Base-by-base conservation (phyloP, 1,140 invertebrate species). In the Gryllus bimaculatus region DNA sequence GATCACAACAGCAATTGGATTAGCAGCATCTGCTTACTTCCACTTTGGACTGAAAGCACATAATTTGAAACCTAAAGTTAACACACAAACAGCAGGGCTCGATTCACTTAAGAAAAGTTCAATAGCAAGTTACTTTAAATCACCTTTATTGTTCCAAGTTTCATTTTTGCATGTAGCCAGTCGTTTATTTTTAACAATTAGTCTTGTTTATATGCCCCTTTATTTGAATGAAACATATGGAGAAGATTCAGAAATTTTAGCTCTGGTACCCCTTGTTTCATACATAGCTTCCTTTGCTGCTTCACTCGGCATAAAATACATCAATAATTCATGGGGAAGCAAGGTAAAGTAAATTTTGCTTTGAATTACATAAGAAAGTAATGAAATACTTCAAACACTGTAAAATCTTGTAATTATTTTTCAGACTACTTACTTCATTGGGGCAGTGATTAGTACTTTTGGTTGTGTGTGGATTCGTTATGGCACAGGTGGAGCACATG, bases 221-320 rank as follows among this genome's bases (percentile, higher is more conserved):
- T 97, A 95, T 85, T 89, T 96, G 74, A 93, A 94, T 82, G 93
- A 96, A 85, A 88, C 92, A 47, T 84, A 92, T 15, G 83, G 89
- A 21, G 83, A 90, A n/a, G 84, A 87, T 15, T 15, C 49, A 90
- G 91, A 88, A 82, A 90, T 91, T 80, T 90, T 98, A 18, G 96
- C 96, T 0, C 94, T 93, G 39, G 92, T 98, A 47, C 96, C 96
- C 0, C 87, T 98, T 20, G 91, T 93, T 0, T 92, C 94, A 47
- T 98, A 95, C 85, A 83, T 95, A 7, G 90, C 93, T 15, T 96
- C 96, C 1, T 95, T 98, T 84, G 80, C 93, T 0, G 91, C 94
- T 1, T 94, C 97, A 0, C 85, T 96, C 39, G 82, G 92, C 4
- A 89, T 96, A 74, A 95, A 95, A 85, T 89, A 90, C 81, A 87